Percentiles rank a stretch among this genome's conserved stretches.
These are phyloP conservation scores for Acanthosepion pharaonis DNA, from an alignment of 2,888 invertebrate species.

Conservation along the genomic window DNA sequence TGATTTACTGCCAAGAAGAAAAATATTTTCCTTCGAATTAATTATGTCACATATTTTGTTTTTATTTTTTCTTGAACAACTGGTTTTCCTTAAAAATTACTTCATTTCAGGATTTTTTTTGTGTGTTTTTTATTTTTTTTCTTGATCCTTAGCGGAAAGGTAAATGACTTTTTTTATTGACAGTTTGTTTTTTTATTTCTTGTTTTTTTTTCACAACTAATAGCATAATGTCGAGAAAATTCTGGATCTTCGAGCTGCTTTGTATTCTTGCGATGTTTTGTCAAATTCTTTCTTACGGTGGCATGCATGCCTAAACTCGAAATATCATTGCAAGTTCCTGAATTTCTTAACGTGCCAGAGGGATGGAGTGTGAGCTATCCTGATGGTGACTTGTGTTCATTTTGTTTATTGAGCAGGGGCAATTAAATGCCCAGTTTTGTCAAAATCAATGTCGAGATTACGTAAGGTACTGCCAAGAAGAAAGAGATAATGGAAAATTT, in stretches of 20 bases:
- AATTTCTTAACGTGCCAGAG: not conserved
- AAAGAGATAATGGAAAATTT: not conserved
- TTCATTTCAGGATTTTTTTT: too few species aligned
- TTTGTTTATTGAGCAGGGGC: not conserved
- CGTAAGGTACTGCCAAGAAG: conserved; percentile 44
- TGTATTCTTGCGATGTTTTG: not conserved
- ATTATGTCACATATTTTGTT: too few species aligned
- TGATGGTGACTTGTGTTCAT: not conserved
- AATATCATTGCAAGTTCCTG: conserved; percentile 34
- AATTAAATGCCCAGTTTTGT: not conserved
- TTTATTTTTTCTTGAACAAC: too few species aligned
- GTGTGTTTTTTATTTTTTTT: too few species aligned
- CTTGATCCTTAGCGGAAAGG: too few species aligned
- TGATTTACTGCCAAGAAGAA: too few species aligned
- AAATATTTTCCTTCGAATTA: too few species aligned
- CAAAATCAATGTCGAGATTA: conserved; percentile 24
- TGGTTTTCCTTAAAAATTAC: too few species aligned
- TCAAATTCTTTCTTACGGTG: not conserved
- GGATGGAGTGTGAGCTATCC: conserved; percentile 35
- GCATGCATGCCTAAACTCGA: not conserved
- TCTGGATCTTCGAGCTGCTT: not conserved
- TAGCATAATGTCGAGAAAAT: not conserved
- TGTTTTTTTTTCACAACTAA: too few species aligned
- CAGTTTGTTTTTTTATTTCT: too few species aligned
- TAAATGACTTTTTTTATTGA: too few species aligned